phyloP scores from a whole-genome alignment of 1,140 invertebrate species.

The Cheumatopsyche charites region DNA sequence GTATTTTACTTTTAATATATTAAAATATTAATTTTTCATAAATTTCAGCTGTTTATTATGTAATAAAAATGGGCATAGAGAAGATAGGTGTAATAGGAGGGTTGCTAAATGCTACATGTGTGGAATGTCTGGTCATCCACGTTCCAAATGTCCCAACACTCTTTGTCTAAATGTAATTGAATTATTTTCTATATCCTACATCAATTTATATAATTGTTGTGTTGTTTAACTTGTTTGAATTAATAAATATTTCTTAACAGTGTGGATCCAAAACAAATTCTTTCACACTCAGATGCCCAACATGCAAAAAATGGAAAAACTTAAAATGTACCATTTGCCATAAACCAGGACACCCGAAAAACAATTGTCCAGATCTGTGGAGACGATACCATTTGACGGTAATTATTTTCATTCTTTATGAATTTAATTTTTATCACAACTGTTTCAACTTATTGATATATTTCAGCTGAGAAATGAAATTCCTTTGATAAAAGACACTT shows the following conservation, averaged over 20 bases:
- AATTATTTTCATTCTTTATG: background rate
- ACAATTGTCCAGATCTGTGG: slow-evolving; percentile 44
- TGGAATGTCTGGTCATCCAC: slow-evolving; percentile 39
- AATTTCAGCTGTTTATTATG: slow-evolving; percentile 41
- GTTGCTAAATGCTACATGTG: slow-evolving; percentile 42
- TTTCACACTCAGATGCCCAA: slow-evolving; percentile 26
- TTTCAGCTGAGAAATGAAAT: slow-evolving; percentile 39
- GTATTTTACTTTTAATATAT: background rate
- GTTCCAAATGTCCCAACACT: slow-evolving; percentile 38
- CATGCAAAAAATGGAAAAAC: slow-evolving; percentile 38
- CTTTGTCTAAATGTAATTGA: slow-evolving; percentile 44
- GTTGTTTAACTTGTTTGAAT: slow-evolving; percentile 8
- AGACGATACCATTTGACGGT: slow-evolving; percentile 47
- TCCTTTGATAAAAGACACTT: slow-evolving; percentile 41
- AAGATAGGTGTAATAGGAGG: slow-evolving; percentile 38
- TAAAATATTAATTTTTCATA: slow-evolving; percentile 17
- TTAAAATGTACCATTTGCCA: slow-evolving; percentile 37
- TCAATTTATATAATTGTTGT: slow-evolving; percentile 5
- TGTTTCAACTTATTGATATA: background rate
- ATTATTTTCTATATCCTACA: background rate
- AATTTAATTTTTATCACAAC: slow-evolving; percentile 6
- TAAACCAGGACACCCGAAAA: slow-evolving; percentile 36
- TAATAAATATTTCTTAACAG: slow-evolving; percentile 34
- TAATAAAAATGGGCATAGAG: slow-evolving; percentile 41
- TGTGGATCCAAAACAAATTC: slow-evolving; percentile 28